Evolutionary conservation across 92 coral and sea anemone species (phyloP).

Genomic region (Montipora capitata): DNA sequence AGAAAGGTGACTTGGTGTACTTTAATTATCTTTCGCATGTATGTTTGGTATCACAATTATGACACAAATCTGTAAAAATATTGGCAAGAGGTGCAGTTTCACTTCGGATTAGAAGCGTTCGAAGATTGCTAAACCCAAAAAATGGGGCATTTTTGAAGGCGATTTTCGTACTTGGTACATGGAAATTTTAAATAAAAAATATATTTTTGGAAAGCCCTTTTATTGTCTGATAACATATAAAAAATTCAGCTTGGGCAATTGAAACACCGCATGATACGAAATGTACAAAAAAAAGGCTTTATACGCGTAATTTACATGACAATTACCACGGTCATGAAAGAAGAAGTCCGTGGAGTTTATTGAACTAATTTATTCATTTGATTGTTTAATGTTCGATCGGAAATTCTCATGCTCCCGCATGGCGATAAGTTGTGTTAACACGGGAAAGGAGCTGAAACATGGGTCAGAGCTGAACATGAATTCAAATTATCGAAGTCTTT

Average conservation of each 20-base stretch:
- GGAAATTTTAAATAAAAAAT: background rate
- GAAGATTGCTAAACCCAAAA: too few relatives aligned
- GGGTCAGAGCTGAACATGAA: too few relatives aligned
- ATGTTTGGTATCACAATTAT: conserved; percentile 15
- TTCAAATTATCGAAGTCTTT: too few relatives aligned
- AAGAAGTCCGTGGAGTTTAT: background rate
- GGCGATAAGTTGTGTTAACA: too few relatives aligned
- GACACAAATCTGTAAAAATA: conserved; percentile 2
- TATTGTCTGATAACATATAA: background rate
- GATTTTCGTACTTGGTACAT: conserved; percentile 6
- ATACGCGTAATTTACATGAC: background rate
- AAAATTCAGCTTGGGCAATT: too few relatives aligned
- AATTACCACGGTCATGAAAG: conserved; percentile 1
- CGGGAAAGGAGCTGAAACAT: too few relatives aligned
- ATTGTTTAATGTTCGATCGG: background rate
- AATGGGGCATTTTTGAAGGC: background rate
- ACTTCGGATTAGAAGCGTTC: background rate
- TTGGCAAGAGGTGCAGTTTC: background rate
- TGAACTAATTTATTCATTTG: too few relatives aligned
- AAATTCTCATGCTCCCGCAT: background rate
- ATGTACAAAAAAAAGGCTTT: background rate
- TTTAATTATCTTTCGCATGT: background rate
- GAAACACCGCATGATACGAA: background rate
- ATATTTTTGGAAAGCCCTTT: background rate
- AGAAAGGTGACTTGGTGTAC: conserved; percentile 3